phyloP scores from a whole-genome alignment of 2,113 vertebrate species.

The Lagopus muta region DNA sequence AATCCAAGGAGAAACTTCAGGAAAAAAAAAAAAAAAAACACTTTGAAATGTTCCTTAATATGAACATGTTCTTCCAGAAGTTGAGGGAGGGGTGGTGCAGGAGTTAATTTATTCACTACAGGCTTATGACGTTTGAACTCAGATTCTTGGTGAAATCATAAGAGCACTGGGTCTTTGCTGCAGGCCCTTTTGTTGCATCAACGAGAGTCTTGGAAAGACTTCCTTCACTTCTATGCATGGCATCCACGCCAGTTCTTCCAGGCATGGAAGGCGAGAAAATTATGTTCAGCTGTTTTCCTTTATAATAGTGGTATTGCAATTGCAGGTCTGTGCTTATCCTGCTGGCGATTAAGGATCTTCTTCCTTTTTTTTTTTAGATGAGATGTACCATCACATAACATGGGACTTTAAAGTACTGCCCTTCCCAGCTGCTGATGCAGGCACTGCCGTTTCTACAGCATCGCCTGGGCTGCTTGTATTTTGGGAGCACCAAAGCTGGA shows the following conservation, averaged over 20 bases:
- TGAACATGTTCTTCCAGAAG: not conserved
- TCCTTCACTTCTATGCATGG: not conserved
- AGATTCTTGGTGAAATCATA: not conserved
- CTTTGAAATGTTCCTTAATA: not conserved
- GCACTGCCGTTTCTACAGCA: not conserved
- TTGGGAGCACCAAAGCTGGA: not conserved
- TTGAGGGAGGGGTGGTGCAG: too few relatives aligned
- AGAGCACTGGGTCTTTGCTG: not conserved
- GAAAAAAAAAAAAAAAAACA: not conserved
- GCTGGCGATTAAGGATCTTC: not conserved
- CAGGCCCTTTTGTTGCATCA: not conserved
- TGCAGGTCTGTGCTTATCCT: constrained; percentile 2
- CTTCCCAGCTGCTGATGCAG: not conserved
- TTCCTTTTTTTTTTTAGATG: not conserved
- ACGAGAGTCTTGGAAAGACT: not conserved
- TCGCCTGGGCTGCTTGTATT: not conserved
- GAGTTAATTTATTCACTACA: not conserved
- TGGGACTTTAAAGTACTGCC: not conserved
- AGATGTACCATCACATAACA: not conserved
- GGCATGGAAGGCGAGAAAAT: not conserved
- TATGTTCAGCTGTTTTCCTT: not conserved
- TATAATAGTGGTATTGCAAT: not conserved
- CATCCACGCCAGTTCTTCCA: not conserved
- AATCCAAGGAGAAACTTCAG: not conserved
- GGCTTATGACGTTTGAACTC: not conserved